Conservation (phyloP, 2,113 vertebrate species). For the Salvelinus sp. region DNA sequence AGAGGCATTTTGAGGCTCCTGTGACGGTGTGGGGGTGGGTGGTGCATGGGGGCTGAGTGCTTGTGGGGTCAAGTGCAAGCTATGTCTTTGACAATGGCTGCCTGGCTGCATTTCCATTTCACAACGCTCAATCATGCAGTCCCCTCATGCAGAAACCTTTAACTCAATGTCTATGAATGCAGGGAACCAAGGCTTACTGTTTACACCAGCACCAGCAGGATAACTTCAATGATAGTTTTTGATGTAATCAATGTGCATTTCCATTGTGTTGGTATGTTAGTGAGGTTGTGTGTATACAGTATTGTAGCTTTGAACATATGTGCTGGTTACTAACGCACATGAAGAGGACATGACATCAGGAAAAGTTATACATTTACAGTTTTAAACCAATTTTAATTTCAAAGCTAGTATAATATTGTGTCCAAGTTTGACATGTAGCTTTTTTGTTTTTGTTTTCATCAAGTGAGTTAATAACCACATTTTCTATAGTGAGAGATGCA, state of each 20-base stretch:
- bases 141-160: slow-evolving; percentile 60
- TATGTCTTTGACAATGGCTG: slow-evolving; percentile 66
- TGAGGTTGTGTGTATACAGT: neutral
- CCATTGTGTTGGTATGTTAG: neutral
- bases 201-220: slow-evolving; percentile 20
- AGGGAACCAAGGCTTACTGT: slow-evolving; percentile 47
- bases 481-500: slow-evolving; percentile 22
- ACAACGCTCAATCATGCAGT: slow-evolving; percentile 69
- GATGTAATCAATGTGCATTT: slow-evolving; percentile 9
- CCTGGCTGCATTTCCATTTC: slow-evolving; percentile 69
- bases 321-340: no score
- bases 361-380: no score
- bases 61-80: slow-evolving; percentile 69
- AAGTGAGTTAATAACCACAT: neutral
- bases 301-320: no score
- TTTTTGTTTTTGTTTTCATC: neutral
- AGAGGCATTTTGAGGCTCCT: slow-evolving; percentile 48
- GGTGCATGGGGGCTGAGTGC: slow-evolving; percentile 47
- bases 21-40: slow-evolving; percentile 38
- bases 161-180: slow-evolving; percentile 64
- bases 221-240: slow-evolving; percentile 22
- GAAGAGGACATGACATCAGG: no score
- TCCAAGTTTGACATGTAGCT: no score
- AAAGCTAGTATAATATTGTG: no score
- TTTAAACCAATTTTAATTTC: no score